Percentiles rank a stretch among this genome's conserved stretches.
These are phyloP conservation scores for Chirona hameri DNA, from an alignment of 2,888 invertebrate species.

Conservation along the genomic window DNA sequence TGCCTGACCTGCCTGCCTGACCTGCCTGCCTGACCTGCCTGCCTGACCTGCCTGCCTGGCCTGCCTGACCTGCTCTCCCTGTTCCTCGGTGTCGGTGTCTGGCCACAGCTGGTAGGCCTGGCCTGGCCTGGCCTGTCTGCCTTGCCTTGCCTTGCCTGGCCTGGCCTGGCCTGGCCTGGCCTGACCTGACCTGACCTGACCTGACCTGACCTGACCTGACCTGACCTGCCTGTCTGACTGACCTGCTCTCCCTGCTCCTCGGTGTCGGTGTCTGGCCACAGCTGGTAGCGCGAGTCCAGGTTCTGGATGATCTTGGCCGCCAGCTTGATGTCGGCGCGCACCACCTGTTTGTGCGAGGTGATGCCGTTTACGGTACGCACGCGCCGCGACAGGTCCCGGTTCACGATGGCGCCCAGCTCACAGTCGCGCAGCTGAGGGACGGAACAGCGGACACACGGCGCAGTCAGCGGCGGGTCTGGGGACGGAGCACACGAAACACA, in stretches of 20 bases:
- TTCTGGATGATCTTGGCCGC: constrained; percentile 88
- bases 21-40: no score
- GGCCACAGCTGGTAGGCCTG: no score
- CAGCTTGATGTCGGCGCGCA: constrained; percentile 85
- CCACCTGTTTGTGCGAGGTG: constrained; percentile 76
- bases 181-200: no score
- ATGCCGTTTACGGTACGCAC: constrained; percentile 88
- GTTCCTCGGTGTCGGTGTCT: no score
- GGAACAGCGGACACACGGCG: not conserved
- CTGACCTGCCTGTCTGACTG: not conserved
- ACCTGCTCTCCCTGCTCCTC: not conserved
- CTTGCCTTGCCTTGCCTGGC: no score
- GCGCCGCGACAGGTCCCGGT: constrained; percentile 89
- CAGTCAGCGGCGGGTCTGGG: not conserved
- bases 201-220: no score
- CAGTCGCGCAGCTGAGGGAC: constrained; percentile 70
- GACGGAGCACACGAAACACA: not conserved
- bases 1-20: no score
- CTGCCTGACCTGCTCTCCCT: no score
- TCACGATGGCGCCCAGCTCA: constrained; percentile 92
- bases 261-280: constrained; percentile 59
- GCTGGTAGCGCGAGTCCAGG: constrained; percentile 74
- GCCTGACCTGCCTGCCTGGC: no score
- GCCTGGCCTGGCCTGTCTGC: no score
- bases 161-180: no score